A percentile compares a stretch with the other conserved stretches of the same genome.
Conservation (phyloP, 2,888 invertebrate species). For the Chrysopilus asiliformis region DNA sequence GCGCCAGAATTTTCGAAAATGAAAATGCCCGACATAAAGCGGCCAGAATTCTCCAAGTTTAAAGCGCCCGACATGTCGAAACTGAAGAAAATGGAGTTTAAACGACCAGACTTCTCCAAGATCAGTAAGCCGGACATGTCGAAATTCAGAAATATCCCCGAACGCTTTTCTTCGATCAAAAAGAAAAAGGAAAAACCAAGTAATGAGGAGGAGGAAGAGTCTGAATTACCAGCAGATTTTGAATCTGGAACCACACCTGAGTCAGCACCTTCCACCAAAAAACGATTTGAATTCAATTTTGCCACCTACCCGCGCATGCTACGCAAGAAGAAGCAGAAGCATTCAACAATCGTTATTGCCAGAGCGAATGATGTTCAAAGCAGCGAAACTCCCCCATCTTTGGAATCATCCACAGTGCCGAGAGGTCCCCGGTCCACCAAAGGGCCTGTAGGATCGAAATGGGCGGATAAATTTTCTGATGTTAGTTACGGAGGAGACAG, state of each 20-base stretch:
- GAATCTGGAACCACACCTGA: slow-evolving; percentile 42
- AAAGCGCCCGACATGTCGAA: slow-evolving; percentile 38
- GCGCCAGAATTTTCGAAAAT: slow-evolving; percentile 34
- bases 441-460: slow-evolving; percentile 38
- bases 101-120: slow-evolving; percentile 28
- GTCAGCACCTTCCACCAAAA: slow-evolving; percentile 40
- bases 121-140: slow-evolving; percentile 44
- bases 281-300: slow-evolving; percentile 56
- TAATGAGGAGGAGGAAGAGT: slow-evolving; percentile 15
- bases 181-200: slow-evolving; percentile 34
- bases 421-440: slow-evolving; percentile 41
- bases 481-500: slow-evolving; percentile 38
- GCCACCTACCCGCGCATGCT: slow-evolving; percentile 67
- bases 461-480: slow-evolving; percentile 38
- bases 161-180: slow-evolving; percentile 48
- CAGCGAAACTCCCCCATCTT: slow-evolving; percentile 47
- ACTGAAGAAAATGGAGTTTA: slow-evolving; percentile 18
- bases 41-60: slow-evolving; percentile 20
- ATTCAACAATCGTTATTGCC: slow-evolving; percentile 30
- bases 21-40: slow-evolving; percentile 35
- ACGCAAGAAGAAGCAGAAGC: slow-evolving; percentile 25
- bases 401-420: slow-evolving; percentile 52
- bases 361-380: slow-evolving; percentile 41
- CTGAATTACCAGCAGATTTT: slow-evolving; percentile 29
- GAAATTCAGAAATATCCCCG: slow-evolving; percentile 49